phyloP scores from a whole-genome alignment of 2,888 invertebrate genomes.

The Noctua janthe region DNA sequence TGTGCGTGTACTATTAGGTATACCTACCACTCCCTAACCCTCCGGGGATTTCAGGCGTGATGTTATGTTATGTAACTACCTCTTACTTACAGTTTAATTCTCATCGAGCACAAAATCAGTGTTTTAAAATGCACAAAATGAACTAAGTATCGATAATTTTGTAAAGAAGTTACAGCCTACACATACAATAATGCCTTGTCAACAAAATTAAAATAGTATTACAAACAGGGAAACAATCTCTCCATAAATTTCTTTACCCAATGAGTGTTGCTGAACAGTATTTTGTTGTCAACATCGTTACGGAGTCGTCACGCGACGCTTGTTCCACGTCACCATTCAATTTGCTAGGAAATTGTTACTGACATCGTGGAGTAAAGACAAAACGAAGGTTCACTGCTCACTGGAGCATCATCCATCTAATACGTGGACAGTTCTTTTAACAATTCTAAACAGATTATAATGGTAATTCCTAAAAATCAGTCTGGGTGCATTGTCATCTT shows the following conservation, averaged over 20 bases:
- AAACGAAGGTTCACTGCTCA: conserved; percentile 43
- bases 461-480: not conserved
- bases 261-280: conserved; percentile 59
- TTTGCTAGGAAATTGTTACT: conserved; percentile 69
- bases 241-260: conserved; percentile 51
- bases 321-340: conserved; percentile 67
- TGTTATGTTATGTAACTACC: not conserved
- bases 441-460: not conserved
- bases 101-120: not conserved
- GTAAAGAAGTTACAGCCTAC: not conserved
- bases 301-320: conserved; percentile 65
- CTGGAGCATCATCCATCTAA: not conserved
- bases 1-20: no score
- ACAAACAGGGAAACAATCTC: conserved; percentile 40
- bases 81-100: not conserved
- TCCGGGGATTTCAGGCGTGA: no score
- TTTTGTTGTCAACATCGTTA: conserved; percentile 65
- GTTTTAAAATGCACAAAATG: not conserved
- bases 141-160: not conserved
- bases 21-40: no score
- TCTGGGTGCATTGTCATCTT: not conserved
- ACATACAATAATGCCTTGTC: not conserved
- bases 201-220: conserved; percentile 14
- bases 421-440: not conserved
- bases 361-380: conserved; percentile 40